Evolutionary conservation across 2,888 invertebrate species (phyloP).

Genomic region (Cecidostiba fungosa): DNA sequence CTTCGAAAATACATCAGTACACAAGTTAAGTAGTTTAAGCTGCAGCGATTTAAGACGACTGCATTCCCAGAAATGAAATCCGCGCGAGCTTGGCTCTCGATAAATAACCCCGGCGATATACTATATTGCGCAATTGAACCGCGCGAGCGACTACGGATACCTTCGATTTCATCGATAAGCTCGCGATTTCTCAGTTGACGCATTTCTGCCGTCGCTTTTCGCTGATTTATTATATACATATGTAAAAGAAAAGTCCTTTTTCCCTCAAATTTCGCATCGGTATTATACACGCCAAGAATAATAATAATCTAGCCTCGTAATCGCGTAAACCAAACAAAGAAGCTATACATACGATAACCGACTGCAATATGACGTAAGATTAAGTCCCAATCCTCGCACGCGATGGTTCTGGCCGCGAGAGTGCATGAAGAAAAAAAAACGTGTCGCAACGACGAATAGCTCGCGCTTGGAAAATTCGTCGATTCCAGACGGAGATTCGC

Average conservation of each 20-base stretch:
- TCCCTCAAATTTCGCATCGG: too few relatives aligned
- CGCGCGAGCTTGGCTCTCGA: slow-evolving; percentile 10
- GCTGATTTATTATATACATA: slow-evolving; percentile 2
- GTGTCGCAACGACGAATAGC: background rate
- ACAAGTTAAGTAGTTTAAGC: too few relatives aligned
- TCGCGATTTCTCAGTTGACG: background rate
- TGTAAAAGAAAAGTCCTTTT: too few relatives aligned
- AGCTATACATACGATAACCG: background rate
- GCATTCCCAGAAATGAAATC: slow-evolving; percentile 50
- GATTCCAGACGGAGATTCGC: background rate
- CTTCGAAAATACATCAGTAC: too few relatives aligned
- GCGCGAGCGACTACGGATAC: background rate
- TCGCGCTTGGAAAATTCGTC: background rate
- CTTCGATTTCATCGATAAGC: slow-evolving; percentile 39
- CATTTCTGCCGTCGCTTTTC: background rate
- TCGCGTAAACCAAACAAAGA: background rate
- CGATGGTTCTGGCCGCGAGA: background rate
- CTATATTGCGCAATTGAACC: slow-evolving; percentile 24
- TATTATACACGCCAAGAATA: too few relatives aligned
- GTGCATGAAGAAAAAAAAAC: background rate
- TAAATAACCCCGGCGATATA: slow-evolving; percentile 25
- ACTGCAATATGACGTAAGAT: background rate
- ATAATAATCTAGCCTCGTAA: background rate
- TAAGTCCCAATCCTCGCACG: background rate
- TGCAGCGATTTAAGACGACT: background rate